These are phyloP conservation scores for Eira barbara DNA, from an alignment of 2,113 vertebrate species.

Conservation along the genomic window DNA sequence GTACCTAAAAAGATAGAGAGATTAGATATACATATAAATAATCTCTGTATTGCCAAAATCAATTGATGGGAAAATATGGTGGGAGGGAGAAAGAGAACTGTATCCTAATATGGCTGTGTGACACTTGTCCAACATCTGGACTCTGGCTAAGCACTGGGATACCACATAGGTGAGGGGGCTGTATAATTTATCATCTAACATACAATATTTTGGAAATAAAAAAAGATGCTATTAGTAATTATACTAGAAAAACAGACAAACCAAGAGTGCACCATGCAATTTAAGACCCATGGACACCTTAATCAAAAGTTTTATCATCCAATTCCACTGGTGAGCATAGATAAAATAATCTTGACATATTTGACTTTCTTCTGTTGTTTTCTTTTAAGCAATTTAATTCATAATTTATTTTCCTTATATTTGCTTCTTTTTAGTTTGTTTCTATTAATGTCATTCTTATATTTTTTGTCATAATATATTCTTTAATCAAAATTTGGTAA, in stretches of 20 bases:
- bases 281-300: not conserved
- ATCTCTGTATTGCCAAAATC: not conserved
- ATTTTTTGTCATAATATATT: not conserved
- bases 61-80: not conserved
- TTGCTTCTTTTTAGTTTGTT: not conserved
- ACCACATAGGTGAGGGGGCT: not conserved
- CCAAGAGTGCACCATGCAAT: not conserved
- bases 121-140: not conserved
- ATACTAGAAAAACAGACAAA: not conserved
- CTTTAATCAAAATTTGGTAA: not conserved
- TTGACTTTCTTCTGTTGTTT: not conserved
- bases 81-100: not conserved
- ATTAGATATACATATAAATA: not conserved
- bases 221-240: not conserved
- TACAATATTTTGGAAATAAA: not conserved
- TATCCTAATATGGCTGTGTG: not conserved
- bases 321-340: not conserved
- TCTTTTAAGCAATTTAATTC: not conserved
- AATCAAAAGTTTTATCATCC: not conserved
- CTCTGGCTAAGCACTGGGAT: not conserved
- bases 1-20: not conserved
- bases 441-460: not conserved
- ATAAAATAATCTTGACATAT: not conserved
- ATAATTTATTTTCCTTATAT: not conserved
- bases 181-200: not conserved